phyloP scores from a whole-genome alignment of 2,888 invertebrate genomes.

The Reticulitermes lucifugus region DNA sequence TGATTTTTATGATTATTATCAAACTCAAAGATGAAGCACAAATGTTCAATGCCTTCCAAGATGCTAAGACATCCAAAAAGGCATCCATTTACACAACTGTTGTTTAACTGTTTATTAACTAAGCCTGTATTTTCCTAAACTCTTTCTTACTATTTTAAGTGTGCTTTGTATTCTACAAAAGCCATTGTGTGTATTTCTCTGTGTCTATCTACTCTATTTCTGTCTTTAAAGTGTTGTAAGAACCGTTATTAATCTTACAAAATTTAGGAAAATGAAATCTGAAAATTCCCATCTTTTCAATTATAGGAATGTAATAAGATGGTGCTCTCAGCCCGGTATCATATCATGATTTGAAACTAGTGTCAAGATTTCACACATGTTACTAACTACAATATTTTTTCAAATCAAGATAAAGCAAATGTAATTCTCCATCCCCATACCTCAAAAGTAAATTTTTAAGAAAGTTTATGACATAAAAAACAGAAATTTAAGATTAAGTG shows the following conservation, averaged over 20 bases:
- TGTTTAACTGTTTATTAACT: constrained; percentile 11
- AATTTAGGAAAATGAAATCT: not conserved
- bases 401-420: not conserved
- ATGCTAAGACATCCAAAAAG: constrained; percentile 27
- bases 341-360: not conserved
- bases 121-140: constrained; percentile 27
- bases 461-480: no score
- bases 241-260: not conserved
- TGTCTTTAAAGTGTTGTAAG: constrained; percentile 12
- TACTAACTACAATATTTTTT: no score
- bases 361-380: not conserved
- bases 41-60: constrained; percentile 26
- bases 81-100: constrained; percentile 21
- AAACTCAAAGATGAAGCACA: constrained; percentile 18
- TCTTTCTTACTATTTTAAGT: constrained; percentile 29
- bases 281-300: not conserved
- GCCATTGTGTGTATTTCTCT: constrained; percentile 19
- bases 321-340: not conserved
- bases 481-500: no score
- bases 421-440: not conserved
- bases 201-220: constrained; percentile 21
- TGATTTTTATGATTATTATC: constrained; percentile 1
- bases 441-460: no score
- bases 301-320: not conserved
- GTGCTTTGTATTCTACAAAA: constrained; percentile 35